A percentile compares a stretch with the other conserved stretches of the same genome.
Conservation (phyloP, 2,888 invertebrate species). For the Gandaritis pyraliata region DNA sequence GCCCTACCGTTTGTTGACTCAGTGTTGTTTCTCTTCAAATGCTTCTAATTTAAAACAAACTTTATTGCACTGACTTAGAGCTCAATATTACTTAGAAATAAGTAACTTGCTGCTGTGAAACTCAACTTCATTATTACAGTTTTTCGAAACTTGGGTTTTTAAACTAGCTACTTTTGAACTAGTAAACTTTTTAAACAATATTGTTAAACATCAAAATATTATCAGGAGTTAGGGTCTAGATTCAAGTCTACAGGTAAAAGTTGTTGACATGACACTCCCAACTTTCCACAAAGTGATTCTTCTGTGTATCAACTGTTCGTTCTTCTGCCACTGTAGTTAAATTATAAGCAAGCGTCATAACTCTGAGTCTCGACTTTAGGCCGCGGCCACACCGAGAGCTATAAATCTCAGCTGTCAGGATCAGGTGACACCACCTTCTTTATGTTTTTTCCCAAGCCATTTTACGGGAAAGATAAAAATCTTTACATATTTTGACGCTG, state of each 20-base stretch:
- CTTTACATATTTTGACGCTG: constrained; percentile 85
- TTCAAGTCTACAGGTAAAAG: no score
- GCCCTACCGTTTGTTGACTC: constrained; percentile 58
- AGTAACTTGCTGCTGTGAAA: background rate
- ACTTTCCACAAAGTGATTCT: background rate
- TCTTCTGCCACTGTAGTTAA: constrained; percentile 55
- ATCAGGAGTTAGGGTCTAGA: no score
- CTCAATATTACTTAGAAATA: background rate
- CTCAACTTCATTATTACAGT: no score
- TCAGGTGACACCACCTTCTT: constrained; percentile 85
- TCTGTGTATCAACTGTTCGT: background rate
- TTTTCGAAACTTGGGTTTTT: no score
- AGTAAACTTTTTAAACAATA: no score
- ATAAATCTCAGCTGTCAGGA: constrained; percentile 81
- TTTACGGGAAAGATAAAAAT: constrained; percentile 85
- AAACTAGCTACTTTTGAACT: no score
- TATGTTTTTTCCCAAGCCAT: constrained; percentile 85
- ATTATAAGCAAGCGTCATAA: constrained; percentile 80
- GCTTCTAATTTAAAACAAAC: constrained; percentile 1
- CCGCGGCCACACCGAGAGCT: constrained; percentile 78
- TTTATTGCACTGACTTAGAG: background rate
- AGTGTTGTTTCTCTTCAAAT: constrained; percentile 10
- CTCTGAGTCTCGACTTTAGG: constrained; percentile 76
- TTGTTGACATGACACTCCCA: no score
- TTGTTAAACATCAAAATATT: no score